A percentile compares a stretch with the other conserved stretches of the same genome.
These are phyloP conservation scores for Ovis canadensis DNA, from an alignment of 2,113 vertebrate genomes.

Conservation along the genomic window DNA sequence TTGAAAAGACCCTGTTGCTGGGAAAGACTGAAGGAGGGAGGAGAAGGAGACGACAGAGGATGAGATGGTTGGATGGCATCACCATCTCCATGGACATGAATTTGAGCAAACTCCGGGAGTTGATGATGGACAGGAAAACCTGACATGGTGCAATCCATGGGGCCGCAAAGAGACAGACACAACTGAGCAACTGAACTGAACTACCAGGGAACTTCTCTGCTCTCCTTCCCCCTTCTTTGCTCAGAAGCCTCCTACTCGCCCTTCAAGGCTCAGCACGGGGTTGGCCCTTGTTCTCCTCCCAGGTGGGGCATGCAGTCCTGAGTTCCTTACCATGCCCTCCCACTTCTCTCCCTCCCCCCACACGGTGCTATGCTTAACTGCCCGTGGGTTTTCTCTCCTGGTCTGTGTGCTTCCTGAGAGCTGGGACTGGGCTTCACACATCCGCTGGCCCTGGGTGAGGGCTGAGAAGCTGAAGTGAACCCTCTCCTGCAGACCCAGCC, in stretches of 20 bases:
- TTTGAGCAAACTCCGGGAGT: not conserved
- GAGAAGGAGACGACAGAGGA: not conserved
- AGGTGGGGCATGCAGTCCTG: not conserved
- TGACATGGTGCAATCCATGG: not conserved
- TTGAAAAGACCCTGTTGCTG: not conserved
- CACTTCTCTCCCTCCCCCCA: not conserved
- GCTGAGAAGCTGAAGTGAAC: not conserved
- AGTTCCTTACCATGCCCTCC: not conserved
- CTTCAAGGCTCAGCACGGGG: not conserved
- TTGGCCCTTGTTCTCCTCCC: not conserved
- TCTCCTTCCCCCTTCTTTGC: not conserved
- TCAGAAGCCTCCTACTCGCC: not conserved
- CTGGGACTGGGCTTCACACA: not conserved
- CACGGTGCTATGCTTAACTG: not conserved
- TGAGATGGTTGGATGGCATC: not conserved
- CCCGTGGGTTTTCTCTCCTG: not conserved
- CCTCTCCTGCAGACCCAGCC: not conserved
- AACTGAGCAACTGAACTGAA: not conserved
- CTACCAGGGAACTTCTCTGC: not conserved
- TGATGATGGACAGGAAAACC: not conserved
- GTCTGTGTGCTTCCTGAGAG: not conserved
- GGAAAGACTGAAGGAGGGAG: not conserved
- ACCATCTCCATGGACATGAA: not conserved
- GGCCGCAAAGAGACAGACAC: not conserved
- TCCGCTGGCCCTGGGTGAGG: fast-evolving